Base-by-base conservation (phyloP, 2,888 invertebrate species). In the Lochmaea capreae region DNA sequence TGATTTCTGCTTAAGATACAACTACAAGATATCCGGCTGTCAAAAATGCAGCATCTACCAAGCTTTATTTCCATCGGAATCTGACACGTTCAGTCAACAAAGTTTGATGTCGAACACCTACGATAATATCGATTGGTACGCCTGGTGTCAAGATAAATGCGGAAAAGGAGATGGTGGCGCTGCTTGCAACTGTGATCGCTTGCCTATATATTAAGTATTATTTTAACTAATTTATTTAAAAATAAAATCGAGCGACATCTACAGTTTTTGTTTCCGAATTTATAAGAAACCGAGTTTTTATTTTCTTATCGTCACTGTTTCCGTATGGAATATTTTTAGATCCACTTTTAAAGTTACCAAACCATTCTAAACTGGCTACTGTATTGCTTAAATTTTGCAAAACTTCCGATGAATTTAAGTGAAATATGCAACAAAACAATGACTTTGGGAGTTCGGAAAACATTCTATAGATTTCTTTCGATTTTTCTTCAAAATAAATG, bases 111-210 rank as follows among this genome's bases (percentile, higher is more conserved):
- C 62, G 73, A 72, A 43, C 67, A 52, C 33, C 67, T 67, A 22
- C 5, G 18, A 18, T 14, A 11, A 11, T 4, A 14, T 84, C 67
- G 89, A 92, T 69, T 93, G 93, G 93, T 86, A 89, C 18, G 88
- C 89, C 70, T 90, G 93, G 90, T 94, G 94, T 86, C 88, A 89
- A 81, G 85, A 88, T 8, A 90, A 92, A 81, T 94, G 93, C 85
- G 87, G 89, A 52, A 90, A 90, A 81, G 93, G 93, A 2, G 91
- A 92, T 78, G 94, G 94, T 71, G 94, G 94, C n/a, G 90, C 91
- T 39, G 92, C 93, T 76, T 94, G 94, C 88, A 92, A 92, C 86
- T 94, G 94, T 86, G 92, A 93, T 86, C 88, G 92, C 71, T 88
- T 91, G 63, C 93, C 93, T 2, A 90, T 92, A 72, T 67, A 63